Percentiles rank a stretch among this genome's conserved stretches.
phyloP scores from a whole-genome alignment of 2,888 invertebrate species.

The Rhagophthalmus giganteus region DNA sequence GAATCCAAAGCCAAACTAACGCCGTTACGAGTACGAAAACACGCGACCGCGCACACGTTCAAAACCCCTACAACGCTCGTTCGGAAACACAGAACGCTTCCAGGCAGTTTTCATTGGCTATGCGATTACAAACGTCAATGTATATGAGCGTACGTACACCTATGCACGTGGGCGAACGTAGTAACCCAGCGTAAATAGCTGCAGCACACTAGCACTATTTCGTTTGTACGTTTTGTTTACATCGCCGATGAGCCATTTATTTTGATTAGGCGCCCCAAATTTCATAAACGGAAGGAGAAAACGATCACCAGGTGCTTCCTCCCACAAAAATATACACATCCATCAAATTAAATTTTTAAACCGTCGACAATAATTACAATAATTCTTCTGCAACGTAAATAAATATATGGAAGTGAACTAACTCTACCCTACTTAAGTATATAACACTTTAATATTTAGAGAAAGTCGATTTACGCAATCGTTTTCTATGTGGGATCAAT shows the following conservation, averaged over 20 bases:
- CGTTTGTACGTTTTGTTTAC: constrained; percentile 1
- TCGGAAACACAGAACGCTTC: constrained; percentile 12
- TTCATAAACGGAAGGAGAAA: too few species aligned
- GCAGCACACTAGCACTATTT: constrained; percentile 3
- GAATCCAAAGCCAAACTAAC: constrained; percentile 21
- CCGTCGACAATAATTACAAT: too few species aligned
- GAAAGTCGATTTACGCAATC: too few species aligned
- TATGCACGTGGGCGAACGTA: constrained; percentile 26
- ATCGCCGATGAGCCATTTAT: too few species aligned
- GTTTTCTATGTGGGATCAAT: too few species aligned
- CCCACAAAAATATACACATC: too few species aligned
- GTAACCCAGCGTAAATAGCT: constrained; percentile 13
- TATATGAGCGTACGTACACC: constrained; percentile 19
- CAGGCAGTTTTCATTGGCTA: constrained; percentile 23
- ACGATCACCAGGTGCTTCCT: too few species aligned
- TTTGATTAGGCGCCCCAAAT: neutral
- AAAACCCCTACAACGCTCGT: constrained; percentile 20
- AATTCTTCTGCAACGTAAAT: too few species aligned
- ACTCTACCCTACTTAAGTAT: too few species aligned
- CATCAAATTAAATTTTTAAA: too few species aligned
- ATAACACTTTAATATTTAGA: too few species aligned
- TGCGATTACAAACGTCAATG: constrained; percentile 13
- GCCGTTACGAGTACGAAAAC: constrained; percentile 19
- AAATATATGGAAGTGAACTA: too few species aligned
- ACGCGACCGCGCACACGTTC: constrained; percentile 29